A percentile compares a stretch with the other conserved stretches of the same genome.
Conservation (phyloP, 2,888 invertebrate genomes). For the Dolichomitus sp. region DNA sequence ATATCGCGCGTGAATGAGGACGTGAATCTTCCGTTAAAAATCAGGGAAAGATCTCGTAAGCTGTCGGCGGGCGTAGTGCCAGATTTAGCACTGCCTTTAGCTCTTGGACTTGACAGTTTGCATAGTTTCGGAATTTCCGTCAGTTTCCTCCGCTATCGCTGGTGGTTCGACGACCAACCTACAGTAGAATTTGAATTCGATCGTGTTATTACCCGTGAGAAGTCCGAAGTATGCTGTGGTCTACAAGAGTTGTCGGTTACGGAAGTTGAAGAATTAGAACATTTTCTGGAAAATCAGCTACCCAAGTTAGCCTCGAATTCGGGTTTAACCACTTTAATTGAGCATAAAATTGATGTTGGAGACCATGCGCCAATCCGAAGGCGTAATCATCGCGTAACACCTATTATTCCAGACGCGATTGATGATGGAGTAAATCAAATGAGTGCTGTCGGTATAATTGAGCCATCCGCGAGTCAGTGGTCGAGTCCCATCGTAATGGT, state of each 20-base stretch:
- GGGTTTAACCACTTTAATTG: neutral
- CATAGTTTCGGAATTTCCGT: neutral
- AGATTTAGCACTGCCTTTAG: neutral
- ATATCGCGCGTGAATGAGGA: neutral
- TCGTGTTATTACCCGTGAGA: neutral
- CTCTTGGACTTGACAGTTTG: neutral
- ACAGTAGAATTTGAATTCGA: slow-evolving; percentile 1
- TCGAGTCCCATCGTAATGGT: neutral
- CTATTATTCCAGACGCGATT: slow-evolving; percentile 1
- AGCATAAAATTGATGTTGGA: slow-evolving; percentile 20
- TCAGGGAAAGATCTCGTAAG: neutral
- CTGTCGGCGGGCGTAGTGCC: neutral
- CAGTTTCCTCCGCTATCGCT: neutral
- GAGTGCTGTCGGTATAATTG: slow-evolving; percentile 11
- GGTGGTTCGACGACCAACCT: slow-evolving; percentile 2
- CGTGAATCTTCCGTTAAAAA: neutral
- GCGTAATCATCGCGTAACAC: neutral
- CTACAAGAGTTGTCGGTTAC: neutral
- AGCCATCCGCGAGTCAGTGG: slow-evolving; percentile 27
- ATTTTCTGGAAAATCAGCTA: neutral
- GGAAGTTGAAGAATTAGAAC: neutral
- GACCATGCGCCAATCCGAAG: neutral
- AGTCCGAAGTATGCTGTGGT: neutral
- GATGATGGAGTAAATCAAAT: slow-evolving; percentile 6
- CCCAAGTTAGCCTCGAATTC: neutral